Conservation (phyloP, 1,140 invertebrate species). For the Leptonema lineaticorne region DNA sequence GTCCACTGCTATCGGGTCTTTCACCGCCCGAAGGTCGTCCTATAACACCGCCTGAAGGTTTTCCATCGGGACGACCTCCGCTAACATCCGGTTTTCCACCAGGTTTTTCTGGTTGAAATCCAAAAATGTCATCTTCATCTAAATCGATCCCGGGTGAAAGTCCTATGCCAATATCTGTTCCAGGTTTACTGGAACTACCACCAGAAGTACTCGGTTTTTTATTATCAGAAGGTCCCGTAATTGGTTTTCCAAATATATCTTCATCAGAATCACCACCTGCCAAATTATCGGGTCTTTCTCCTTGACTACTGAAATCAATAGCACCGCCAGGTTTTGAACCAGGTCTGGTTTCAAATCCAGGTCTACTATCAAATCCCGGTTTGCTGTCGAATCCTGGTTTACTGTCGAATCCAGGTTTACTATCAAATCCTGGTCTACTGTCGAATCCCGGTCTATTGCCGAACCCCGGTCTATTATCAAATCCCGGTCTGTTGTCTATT, state of each 20-base stretch:
- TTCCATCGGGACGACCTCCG: background rate
- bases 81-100: background rate
- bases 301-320: slow-evolving; percentile 27
- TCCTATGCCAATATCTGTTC: slow-evolving; percentile 1
- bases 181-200: slow-evolving; percentile 2
- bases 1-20: slow-evolving; percentile 4
- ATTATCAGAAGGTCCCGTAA: slow-evolving; percentile 4
- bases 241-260: slow-evolving; percentile 31
- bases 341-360: slow-evolving; percentile 32
- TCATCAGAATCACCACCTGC: slow-evolving; percentile 41
- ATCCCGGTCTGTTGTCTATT: slow-evolving; percentile 8
- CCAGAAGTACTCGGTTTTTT: background rate
- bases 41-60: slow-evolving; percentile 2
- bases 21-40: slow-evolving; percentile 4
- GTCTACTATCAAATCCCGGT: slow-evolving; percentile 34
- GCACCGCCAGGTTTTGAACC: slow-evolving; percentile 21
- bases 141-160: slow-evolving; percentile 5
- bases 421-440: slow-evolving; percentile 18
- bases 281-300: slow-evolving; percentile 43
- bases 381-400: too few relatives aligned
- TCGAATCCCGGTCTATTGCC: slow-evolving; percentile 22
- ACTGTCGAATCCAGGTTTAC: background rate
- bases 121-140: slow-evolving; percentile 31
- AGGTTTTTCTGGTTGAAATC: background rate
- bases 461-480: slow-evolving; percentile 20